Conservation (phyloP, 1,140 invertebrate genomes). For the Trichonephila inaurata region DNA sequence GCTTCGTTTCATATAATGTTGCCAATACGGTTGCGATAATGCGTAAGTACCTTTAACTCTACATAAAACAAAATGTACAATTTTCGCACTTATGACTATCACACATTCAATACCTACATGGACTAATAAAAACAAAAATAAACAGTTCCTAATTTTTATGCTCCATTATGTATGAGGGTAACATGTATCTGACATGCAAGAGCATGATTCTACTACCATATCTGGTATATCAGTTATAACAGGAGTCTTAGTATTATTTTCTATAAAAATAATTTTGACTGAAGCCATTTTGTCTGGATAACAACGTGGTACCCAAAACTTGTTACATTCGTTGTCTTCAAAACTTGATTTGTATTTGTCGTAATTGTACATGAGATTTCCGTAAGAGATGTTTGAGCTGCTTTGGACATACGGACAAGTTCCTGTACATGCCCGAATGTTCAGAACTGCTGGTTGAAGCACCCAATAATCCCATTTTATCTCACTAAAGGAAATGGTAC, state of each 20-base stretch:
- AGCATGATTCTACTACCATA: constrained; percentile 1
- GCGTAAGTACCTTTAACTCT: too few relatives aligned
- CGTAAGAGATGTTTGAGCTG: neutral
- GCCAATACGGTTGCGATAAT: too few relatives aligned
- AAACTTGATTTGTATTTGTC: neutral
- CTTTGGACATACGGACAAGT: neutral
- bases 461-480: neutral
- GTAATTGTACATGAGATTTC: neutral
- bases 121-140: too few relatives aligned
- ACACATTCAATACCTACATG: too few relatives aligned
- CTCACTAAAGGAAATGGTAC: neutral
- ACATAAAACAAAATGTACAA: too few relatives aligned
- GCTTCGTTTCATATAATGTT: too few relatives aligned
- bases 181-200: constrained; percentile 13
- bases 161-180: neutral
- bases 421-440: constrained; percentile 4
- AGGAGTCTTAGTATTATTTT: neutral
- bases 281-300: neutral
- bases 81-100: too few relatives aligned
- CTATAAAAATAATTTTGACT: neutral
- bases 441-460: neutral
- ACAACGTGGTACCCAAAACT: constrained; percentile 26
- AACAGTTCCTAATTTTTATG: too few relatives aligned
- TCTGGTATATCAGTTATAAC: neutral
- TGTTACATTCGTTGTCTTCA: neutral